phyloP scores from a whole-genome alignment of 1,140 invertebrate genomes.

The Lucilia sericata region DNA sequence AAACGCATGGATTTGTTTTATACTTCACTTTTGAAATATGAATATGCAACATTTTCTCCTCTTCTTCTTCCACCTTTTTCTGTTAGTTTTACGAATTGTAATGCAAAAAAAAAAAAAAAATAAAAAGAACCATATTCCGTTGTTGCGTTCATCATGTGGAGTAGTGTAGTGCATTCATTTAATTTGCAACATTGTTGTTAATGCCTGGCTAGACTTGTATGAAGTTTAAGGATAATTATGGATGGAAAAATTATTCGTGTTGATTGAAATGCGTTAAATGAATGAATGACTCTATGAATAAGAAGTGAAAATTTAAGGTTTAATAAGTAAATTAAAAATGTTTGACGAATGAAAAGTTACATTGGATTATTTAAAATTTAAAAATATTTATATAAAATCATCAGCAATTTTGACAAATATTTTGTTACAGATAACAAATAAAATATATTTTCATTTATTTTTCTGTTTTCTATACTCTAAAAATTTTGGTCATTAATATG shows the following conservation, averaged over 20 bases:
- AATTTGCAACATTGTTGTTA: constrained; percentile 42
- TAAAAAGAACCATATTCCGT: background rate
- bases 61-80: background rate
- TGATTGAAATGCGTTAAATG: constrained; percentile 29
- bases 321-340: too few species aligned
- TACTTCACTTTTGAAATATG: constrained; percentile 4
- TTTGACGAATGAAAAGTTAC: too few species aligned
- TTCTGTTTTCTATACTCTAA: too few species aligned
- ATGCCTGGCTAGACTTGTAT: constrained; percentile 39
- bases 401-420: too few species aligned
- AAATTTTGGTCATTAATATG: too few species aligned
- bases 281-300: background rate
- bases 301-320: too few species aligned
- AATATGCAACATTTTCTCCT: constrained; percentile 23
- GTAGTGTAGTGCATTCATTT: constrained; percentile 29
- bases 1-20: background rate
- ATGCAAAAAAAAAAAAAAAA: background rate
- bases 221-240: constrained; percentile 41
- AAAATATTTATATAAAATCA: too few species aligned
- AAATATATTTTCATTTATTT: too few species aligned
- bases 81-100: background rate
- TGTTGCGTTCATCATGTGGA: background rate
- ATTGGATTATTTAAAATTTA: too few species aligned
- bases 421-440: too few species aligned
- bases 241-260: constrained; percentile 29